These are phyloP conservation scores for Diarsia mendica DNA, from an alignment of 2,888 invertebrate species.

Conservation along the genomic window DNA sequence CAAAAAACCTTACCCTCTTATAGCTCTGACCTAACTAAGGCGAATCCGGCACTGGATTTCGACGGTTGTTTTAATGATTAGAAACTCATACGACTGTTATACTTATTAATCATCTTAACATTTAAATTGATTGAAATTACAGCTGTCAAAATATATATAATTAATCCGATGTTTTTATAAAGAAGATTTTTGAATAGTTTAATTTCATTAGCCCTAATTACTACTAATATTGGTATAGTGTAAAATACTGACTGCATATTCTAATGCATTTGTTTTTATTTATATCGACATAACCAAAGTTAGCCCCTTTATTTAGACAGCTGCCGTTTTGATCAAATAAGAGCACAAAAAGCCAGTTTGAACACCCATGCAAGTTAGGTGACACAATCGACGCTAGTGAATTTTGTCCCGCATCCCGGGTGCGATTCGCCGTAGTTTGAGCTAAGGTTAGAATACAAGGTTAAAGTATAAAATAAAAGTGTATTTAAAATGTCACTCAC, in stretches of 20 bases:
- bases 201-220: background rate
- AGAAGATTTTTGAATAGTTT: background rate
- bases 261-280: background rate
- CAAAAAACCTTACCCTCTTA: background rate
- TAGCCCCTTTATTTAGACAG: background rate
- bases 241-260: background rate
- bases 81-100: background rate
- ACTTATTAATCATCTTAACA: background rate
- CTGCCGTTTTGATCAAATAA: background rate
- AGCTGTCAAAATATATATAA: background rate
- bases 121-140: background rate
- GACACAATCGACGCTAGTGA: background rate
- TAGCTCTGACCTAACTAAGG: background rate
- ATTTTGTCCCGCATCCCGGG: background rate
- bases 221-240: background rate
- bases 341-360: background rate
- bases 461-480: background rate
- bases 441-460: background rate
- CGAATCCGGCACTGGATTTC: background rate
- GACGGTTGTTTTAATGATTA: background rate
- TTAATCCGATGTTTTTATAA: background rate
- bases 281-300: background rate
- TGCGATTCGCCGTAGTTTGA: background rate
- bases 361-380: background rate
- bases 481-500: too few relatives aligned